A percentile compares a stretch with the other conserved stretches of the same genome.
Evolutionary conservation across 2,113 vertebrate genomes (phyloP).

Genomic region (Takifugu flavidus): DNA sequence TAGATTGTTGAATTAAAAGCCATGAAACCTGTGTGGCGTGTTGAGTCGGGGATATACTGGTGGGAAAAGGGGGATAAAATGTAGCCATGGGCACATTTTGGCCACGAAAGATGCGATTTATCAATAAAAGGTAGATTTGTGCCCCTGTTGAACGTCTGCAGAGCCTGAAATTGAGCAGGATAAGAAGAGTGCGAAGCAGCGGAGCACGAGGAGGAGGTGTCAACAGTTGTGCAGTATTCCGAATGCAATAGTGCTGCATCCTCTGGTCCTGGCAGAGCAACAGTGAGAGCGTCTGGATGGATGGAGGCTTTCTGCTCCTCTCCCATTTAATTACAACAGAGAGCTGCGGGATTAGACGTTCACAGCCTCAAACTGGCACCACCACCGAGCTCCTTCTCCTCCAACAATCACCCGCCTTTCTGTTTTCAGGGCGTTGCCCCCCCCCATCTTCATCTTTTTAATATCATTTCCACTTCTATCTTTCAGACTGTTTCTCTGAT

Average conservation of each 20-base stretch:
- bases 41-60: too few species aligned
- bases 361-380: constrained; percentile 71
- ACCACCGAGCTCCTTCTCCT: constrained; percentile 36
- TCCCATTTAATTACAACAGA: constrained; percentile 76
- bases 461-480: constrained; percentile 59
- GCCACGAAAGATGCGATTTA: background rate
- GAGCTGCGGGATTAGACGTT: constrained; percentile 77
- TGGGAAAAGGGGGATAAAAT: background rate
- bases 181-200: constrained; percentile 52
- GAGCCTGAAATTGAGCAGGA: background rate
- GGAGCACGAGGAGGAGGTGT: constrained; percentile 61
- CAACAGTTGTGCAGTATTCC: constrained; percentile 79
- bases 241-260: constrained; percentile 81
- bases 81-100: background rate
- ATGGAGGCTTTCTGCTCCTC: constrained; percentile 66
- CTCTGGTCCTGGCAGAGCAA: constrained; percentile 76
- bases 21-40: too few species aligned
- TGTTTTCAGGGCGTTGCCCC: constrained; percentile 60
- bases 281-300: constrained; percentile 76
- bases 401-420: constrained; percentile 56
- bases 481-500: constrained; percentile 65
- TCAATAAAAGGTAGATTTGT: background rate
- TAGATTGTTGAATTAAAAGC: constrained; percentile 27
- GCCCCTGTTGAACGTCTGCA: background rate
- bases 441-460: constrained; percentile 61